These are phyloP conservation scores for Leptinotarsa juncta DNA, from an alignment of 2,888 invertebrate species.

Conservation along the genomic window DNA sequence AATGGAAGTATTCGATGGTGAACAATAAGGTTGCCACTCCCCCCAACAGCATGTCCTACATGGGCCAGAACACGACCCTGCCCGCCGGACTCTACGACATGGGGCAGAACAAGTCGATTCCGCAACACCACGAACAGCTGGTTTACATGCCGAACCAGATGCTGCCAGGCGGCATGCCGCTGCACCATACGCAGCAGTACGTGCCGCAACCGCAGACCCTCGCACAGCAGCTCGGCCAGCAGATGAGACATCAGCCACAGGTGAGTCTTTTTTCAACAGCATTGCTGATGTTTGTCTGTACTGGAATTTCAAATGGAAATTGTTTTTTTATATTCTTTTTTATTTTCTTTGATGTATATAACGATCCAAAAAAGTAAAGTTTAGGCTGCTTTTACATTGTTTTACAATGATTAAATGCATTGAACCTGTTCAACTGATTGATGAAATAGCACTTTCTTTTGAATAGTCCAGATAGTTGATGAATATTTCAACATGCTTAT, in stretches of 20 bases:
- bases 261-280: constrained; percentile 25
- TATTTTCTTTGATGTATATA: too few species aligned
- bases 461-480: too few species aligned
- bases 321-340: too few species aligned
- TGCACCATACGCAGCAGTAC: constrained; percentile 58
- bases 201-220: constrained; percentile 56
- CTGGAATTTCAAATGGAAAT: too few species aligned
- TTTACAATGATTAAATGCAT: too few species aligned
- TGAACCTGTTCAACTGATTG: background rate
- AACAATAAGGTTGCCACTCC: constrained; percentile 68
- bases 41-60: constrained; percentile 65
- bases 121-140: constrained; percentile 67
- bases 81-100: constrained; percentile 69
- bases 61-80: constrained; percentile 60
- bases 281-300: too few species aligned
- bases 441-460: too few species aligned
- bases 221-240: constrained; percentile 61
- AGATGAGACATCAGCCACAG: constrained; percentile 56
- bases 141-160: constrained; percentile 72
- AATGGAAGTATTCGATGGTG: constrained; percentile 83
- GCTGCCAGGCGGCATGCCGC: constrained; percentile 61
- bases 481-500: too few species aligned
- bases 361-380: too few species aligned
- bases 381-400: too few species aligned
- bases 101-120: constrained; percentile 69